These are phyloP conservation scores for Chloropsis hardwickii DNA, from an alignment of 2,113 vertebrate genomes.

Conservation along the genomic window DNA sequence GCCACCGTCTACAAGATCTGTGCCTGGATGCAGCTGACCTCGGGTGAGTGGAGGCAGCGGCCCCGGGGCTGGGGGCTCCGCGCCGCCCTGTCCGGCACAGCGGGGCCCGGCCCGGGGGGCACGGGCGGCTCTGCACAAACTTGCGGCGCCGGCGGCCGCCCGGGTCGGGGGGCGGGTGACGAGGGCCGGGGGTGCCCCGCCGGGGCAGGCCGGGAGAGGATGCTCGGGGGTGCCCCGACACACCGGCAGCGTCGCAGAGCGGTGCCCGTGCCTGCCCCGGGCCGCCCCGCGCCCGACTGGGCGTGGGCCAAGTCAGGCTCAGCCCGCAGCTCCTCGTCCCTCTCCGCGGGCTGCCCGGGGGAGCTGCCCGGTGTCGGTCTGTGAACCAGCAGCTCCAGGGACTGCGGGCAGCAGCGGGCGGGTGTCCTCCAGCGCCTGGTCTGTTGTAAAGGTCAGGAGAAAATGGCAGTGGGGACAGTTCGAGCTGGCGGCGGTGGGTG, in stretches of 20 bases:
- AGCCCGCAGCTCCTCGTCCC: neutral
- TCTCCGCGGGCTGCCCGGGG: neutral
- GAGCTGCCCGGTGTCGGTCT: neutral
- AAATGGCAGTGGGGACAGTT: slow-evolving; percentile 4
- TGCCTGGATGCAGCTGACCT: slow-evolving; percentile 94
- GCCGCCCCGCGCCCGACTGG: neutral
- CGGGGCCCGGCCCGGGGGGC: neutral
- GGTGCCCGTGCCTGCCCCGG: neutral
- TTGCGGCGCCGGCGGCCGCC: neutral
- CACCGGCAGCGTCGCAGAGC: neutral
- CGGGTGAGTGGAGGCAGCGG: slow-evolving; percentile 77
- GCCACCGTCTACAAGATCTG: slow-evolving; percentile 97
- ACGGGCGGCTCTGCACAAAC: neutral
- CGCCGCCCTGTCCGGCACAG: neutral
- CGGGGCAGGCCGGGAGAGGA: neutral
- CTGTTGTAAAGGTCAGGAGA: slow-evolving; percentile 26
- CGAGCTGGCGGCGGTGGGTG: neutral
- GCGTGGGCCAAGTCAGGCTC: neutral
- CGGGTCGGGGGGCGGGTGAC: no score
- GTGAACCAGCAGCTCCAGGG: neutral
- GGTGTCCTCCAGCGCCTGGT: neutral
- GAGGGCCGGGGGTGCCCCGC: no score
- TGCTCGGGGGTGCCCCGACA: no score
- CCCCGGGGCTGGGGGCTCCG: neutral
- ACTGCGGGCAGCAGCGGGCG: neutral